phyloP scores from a whole-genome alignment of 2,113 vertebrate species.

The Gavialis gangeticus region DNA sequence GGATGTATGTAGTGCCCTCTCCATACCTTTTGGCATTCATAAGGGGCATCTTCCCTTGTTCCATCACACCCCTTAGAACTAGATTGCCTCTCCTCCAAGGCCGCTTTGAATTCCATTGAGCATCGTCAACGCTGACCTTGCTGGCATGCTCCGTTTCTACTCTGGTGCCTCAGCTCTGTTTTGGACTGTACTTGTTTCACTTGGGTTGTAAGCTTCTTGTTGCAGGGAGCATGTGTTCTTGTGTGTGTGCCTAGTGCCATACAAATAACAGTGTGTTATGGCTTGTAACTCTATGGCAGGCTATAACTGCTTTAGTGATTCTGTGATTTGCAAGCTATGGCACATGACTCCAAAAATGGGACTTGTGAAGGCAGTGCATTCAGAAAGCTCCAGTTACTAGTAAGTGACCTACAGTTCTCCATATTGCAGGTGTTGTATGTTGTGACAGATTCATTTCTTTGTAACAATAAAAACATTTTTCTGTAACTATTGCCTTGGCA shows the following conservation, averaged over 20 bases:
- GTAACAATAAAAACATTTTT: conserved; percentile 21
- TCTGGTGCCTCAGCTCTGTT: fast-evolving
- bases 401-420: conserved; percentile 29
- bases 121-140: not conserved
- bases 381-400: conserved; percentile 15
- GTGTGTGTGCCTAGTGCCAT: not conserved
- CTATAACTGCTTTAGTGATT: conserved; percentile 19
- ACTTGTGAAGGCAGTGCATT: not conserved
- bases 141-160: not conserved
- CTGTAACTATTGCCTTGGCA: conserved; percentile 36
- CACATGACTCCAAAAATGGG: conserved; percentile 40
- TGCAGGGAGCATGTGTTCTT: fast-evolving
- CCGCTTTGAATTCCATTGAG: not conserved
- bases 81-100: not conserved
- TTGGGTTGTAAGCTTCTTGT: not conserved
- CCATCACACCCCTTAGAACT: not conserved
- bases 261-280: conserved; percentile 33
- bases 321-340: conserved; percentile 34
- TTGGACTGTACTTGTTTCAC: not conserved
- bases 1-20: not conserved
- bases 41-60: fast-evolving
- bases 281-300: conserved; percentile 60
- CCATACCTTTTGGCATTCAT: not conserved
- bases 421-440: not conserved
- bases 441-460: conserved; percentile 39